Evolutionary conservation across 2,113 vertebrate species (phyloP).

Genomic region (Clarias gariepinus): DNA sequence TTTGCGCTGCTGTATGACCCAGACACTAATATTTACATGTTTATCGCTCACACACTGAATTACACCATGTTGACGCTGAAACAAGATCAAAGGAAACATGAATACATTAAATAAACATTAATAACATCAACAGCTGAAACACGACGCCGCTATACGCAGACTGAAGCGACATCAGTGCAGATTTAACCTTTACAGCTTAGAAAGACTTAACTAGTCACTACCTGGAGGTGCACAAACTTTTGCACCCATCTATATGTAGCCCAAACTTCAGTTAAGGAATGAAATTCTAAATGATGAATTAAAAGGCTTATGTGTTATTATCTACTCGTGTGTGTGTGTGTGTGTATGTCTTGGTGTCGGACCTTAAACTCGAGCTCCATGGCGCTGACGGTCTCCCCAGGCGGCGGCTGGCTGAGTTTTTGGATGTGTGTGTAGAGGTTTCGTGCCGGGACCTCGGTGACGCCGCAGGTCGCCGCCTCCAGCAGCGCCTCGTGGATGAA

Average conservation of each 20-base stretch:
- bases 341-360: not conserved
- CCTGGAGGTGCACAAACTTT: not conserved
- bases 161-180: not conserved
- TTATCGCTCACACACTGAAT: not conserved
- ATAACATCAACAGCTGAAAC: not conserved
- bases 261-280: not conserved
- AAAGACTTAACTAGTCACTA: not conserved
- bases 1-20: not conserved
- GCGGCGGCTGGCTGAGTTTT: constrained; percentile 85
- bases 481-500: constrained; percentile 95
- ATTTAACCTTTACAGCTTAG: not conserved
- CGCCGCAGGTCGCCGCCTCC: constrained; percentile 86
- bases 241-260: not conserved
- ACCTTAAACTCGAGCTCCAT: constrained; percentile 99
- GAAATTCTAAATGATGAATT: not conserved
- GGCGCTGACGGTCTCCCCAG: constrained; percentile 83
- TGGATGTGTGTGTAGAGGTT: constrained; percentile 93
- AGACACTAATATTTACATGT: not conserved
- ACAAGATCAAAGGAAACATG: not conserved
- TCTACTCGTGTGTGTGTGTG: not conserved
- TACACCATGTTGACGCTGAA: too few relatives aligned
- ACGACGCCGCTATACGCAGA: not conserved
- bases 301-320: not conserved
- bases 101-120: not conserved
- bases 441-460: constrained; percentile 89